Base-by-base conservation (phyloP, 2,888 invertebrate species). In the Acleris holmiana region DNA sequence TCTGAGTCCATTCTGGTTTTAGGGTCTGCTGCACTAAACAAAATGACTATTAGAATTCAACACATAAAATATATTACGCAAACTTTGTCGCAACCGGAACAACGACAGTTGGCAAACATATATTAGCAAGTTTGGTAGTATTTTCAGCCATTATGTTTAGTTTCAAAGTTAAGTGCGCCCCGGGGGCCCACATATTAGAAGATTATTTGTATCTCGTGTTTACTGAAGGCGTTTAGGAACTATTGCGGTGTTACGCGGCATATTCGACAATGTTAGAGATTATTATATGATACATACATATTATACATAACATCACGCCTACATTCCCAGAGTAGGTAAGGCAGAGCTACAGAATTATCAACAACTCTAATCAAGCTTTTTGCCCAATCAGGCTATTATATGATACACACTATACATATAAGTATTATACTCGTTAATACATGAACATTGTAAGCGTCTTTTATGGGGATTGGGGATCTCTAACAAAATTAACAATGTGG, bases 61-160 rank as follows among this genome's bases (percentile, higher is more conserved):
- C 58, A 60, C 65, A 62, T 62, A 55, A 65, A 65, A 65, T 48
- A 46, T 65, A 65, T 65, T 59, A 65, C 29, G 41, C 40, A 40
- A 65, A 65, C 44, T 65, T 59, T 23, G 41, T 17, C n/a, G 48
- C 55, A 50, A 60, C 60, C 59, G 55, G 50, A 49, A 67, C 35
- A 49, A 64, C 67, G 68, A 66, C 66, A 68, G 68, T 65, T 65
- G 15, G 47, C 35, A 2, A 65, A 65, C 60, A 67, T 67, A 67
- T 66, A 69, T 69, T 69, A 69, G 66, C 55, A 67, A 69, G 63
- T 69, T 49, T 50, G 63, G 63, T 51, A 48, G 54, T 66, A 67
- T 67, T 67, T 66, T 40, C 41, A 58, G 54, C 67, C 66, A 61
- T 69, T 67, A 66, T 54, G 58, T 61, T 54, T 53, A 62, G 63